phyloP scores from a whole-genome alignment of 2,113 vertebrate species.

The Burhinus oedicnemus region DNA sequence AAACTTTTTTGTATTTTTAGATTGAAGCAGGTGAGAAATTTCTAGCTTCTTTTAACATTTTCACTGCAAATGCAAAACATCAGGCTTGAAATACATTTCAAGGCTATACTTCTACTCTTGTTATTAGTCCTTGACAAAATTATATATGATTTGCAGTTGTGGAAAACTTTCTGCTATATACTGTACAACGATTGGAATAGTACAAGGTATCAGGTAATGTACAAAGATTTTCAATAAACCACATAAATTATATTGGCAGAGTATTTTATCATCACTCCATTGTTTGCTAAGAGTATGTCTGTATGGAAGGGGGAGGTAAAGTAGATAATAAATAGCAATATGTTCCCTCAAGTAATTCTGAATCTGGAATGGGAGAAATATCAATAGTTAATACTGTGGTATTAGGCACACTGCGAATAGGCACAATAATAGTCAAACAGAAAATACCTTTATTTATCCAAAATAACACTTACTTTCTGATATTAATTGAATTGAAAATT shows the following conservation, averaged over 20 bases:
- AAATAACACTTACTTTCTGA: slow-evolving; percentile 8
- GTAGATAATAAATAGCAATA: neutral
- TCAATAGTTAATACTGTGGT: neutral
- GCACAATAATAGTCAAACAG: neutral
- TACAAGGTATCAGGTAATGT: neutral
- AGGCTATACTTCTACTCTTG: neutral
- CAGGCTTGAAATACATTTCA: neutral
- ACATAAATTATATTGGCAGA: neutral
- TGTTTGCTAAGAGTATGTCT: neutral
- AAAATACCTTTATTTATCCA: neutral
- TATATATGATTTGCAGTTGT: neutral
- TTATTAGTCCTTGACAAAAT: neutral
- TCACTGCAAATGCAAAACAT: neutral
- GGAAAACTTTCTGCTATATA: neutral
- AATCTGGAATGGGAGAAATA: neutral
- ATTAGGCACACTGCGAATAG: neutral
- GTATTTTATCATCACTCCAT: neutral
- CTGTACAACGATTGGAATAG: neutral
- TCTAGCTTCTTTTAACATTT: neutral
- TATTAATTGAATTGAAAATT: slow-evolving; percentile 23
- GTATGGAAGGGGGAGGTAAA: neutral
- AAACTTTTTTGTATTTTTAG: neutral
- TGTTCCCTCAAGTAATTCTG: neutral
- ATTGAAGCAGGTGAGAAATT: neutral
- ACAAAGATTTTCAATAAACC: neutral